These are phyloP conservation scores for Goniozus legneri DNA, from an alignment of 1,140 invertebrate genomes.

Conservation along the genomic window DNA sequence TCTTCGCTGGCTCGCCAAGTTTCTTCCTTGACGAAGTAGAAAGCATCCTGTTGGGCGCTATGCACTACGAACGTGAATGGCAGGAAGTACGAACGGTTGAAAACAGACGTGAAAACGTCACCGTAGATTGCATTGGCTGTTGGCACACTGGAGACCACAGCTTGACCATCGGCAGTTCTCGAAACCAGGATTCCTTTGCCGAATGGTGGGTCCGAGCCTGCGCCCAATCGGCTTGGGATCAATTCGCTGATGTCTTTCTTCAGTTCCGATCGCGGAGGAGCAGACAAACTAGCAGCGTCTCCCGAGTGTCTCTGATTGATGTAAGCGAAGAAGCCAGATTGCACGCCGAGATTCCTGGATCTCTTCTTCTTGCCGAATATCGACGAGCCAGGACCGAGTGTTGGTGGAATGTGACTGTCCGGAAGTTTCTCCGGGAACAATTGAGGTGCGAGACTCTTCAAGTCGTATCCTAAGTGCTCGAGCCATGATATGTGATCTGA, in stretches of 20 bases:
- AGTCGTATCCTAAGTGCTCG: conserved; percentile 75
- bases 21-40: conserved; percentile 93
- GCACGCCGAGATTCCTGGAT: conserved; percentile 59
- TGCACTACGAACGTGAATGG: conserved; percentile 87
- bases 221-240: conserved; percentile 68
- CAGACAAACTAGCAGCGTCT: conserved; percentile 67
- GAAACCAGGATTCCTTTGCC: conserved; percentile 89
- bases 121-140: conserved; percentile 82
- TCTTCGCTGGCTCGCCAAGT: conserved; percentile 84
- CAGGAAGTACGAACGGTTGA: conserved; percentile 85
- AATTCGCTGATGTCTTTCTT: conserved; percentile 72
- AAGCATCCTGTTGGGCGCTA: conserved; percentile 84
- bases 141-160: conserved; percentile 80
- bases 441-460: conserved; percentile 84
- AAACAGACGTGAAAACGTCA: conserved; percentile 91
- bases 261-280: conserved; percentile 69
- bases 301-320: conserved; percentile 71
- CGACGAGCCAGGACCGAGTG: conserved; percentile 57
- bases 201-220: conserved; percentile 80
- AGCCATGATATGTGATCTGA: conserved; percentile 84
- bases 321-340: conserved; percentile 77
- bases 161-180: conserved; percentile 70
- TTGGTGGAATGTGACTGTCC: conserved; percentile 60
- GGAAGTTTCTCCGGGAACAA: conserved; percentile 66
- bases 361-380: conserved; percentile 59